Base-by-base conservation (phyloP, 2,888 invertebrate genomes). In the Eurytoma californica region DNA sequence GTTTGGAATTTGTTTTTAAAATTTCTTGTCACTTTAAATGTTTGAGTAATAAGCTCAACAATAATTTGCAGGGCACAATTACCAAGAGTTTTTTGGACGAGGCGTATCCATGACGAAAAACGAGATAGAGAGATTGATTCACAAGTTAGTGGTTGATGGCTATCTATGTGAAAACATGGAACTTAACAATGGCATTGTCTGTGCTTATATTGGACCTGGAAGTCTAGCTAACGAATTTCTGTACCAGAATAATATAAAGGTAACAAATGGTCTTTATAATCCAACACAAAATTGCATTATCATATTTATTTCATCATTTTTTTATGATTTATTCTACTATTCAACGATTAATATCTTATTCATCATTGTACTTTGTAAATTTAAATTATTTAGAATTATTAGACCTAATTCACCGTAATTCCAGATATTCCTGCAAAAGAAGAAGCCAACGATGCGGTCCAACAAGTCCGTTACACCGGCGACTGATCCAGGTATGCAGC, bases 181-280 rank as follows among this genome's bases (percentile, higher is more conserved):
- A 80, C 93, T 95, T 77, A 94, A 92, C 72, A 94, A 94, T 80
- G 95, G 97, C 84, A 96, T 97, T 86, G 95, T 97, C 3, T 94
- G 94, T 84, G 95, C 96, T 0, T 98, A 98, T 90, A 89, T 97
- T 28, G 93, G 93, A 86, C 91, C 95, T 28, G 98, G 98, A 0
- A 92, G 93, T 0, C 93, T 94, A 83, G 94, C 95, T 3, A 90
- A 92, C 55, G 92, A 92, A 55, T 88, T 94, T 3, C 85, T 93
- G 86, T 86, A 72, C 60, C 86, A 83, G 53, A 91, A 91, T 16
- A 88, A 90, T 79, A 80, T 86, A 3, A 92, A 92, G 89, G 92
- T 92, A 39, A 39, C 39, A 9, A 39, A 9, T 9, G 7, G 5
- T 39, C 39, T 39, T 39, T 9, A 39, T 39, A 9, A 39, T 39